Base-by-base conservation (phyloP, 1,140 invertebrate species). In the Diabrotica virgifera region DNA sequence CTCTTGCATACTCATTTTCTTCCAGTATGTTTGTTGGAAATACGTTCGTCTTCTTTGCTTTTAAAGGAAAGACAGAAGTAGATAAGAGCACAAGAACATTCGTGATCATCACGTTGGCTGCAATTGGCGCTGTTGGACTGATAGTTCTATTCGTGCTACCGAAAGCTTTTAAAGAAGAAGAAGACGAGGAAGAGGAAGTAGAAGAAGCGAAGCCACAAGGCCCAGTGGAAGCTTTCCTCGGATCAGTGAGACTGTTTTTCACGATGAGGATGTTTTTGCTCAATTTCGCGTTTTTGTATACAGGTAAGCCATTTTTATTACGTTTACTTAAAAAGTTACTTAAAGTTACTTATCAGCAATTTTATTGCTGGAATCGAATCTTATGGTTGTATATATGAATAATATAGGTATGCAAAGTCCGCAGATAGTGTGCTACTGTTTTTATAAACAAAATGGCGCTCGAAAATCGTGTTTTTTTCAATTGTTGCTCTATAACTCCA, bases 1-100 rank as follows among this genome's bases (percentile, higher is more conserved):
- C 46, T 12, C 13, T 11, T 38, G 40, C 13, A 46, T 46, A 46
- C 40, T 57, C 13, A 57, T 57, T 57, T 36, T 57, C 55, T 87
- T 89, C 69, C 84, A 93, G 95, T 74, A 87, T 96, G 80, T 90
- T 98, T 76, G 87, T 94, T 72, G 96, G 96, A 55, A 98, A 98
- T 76, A 81, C 95, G 7, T 97, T 97, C 80, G 94, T 97, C 8
- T 97, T 89, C 79, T 93, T 94, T 75, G 86, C 89, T 77, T 96
- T 98, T 79, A 87, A 89, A 84, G 90, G 90, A 56, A 83, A 89
- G 79, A 78, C 84, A 0, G 80, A 83, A 11, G 87, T 92, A 5
- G 87, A 92, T 59, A 72, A 77, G 61, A 76, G 80, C 5, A 91
- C 87, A 0, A 81, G 93, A 8, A 86, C 82, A 50, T 73, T 90